Conservation (phyloP, 2,888 invertebrate species). For the Gymnoscelis rufifasciata region DNA sequence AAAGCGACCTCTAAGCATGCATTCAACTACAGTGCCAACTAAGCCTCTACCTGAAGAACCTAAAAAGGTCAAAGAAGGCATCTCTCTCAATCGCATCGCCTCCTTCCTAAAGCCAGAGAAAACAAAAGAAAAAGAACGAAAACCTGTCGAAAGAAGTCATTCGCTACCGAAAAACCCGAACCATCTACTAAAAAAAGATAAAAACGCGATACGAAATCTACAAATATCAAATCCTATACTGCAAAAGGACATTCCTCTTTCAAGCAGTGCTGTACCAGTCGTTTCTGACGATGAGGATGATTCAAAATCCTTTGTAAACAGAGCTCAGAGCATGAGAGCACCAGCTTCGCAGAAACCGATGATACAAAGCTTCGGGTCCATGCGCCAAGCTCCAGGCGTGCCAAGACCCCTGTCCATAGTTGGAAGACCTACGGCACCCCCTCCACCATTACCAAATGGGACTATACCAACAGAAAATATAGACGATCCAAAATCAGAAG, state of each 20-base stretch:
- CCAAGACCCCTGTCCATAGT: conserved; percentile 88
- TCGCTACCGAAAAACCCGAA: conserved; percentile 79
- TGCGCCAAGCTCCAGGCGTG: conserved; percentile 83
- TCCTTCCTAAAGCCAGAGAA: conserved; percentile 85
- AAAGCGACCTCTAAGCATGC: conserved; percentile 75
- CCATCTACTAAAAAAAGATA: conserved; percentile 84
- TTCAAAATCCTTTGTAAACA: conserved; percentile 81
- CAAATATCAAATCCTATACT: conserved; percentile 92
- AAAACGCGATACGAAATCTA: conserved; percentile 84
- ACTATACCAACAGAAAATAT: conserved; percentile 23
- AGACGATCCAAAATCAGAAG: conserved; percentile 60
- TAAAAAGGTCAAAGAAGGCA: conserved; percentile 78
- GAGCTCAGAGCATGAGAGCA: conserved; percentile 91
- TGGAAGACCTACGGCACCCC: conserved; percentile 85
- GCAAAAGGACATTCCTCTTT: conserved; percentile 82
- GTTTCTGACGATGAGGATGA: conserved; percentile 75
- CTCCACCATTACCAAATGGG: conserved; percentile 82
- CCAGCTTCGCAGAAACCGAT: conserved; percentile 76
- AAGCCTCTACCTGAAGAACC: conserved; percentile 74
- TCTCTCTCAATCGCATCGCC: conserved; percentile 84
- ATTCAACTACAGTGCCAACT: conserved; percentile 54
- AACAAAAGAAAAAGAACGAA: conserved; percentile 71
- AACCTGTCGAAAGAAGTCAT: conserved; percentile 74
- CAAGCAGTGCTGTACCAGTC: conserved; percentile 80
- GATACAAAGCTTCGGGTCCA: conserved; percentile 89